Conservation (phyloP, 2,888 invertebrate species). For the Pherbina coryleti region DNA sequence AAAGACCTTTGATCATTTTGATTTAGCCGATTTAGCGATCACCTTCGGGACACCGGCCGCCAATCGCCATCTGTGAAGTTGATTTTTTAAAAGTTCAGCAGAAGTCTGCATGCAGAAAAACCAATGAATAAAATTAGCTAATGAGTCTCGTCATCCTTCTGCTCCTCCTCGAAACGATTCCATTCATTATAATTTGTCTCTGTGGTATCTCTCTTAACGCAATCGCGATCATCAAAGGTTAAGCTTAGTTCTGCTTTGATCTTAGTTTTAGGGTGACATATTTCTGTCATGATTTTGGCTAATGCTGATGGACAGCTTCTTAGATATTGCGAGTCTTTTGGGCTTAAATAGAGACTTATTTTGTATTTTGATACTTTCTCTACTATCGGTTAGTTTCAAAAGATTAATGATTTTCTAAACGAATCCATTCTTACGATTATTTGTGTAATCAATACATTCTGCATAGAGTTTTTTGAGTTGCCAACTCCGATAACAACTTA, state of each 20-base stretch:
- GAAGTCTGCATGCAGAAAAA: conserved; percentile 6
- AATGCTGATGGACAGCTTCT: neutral
- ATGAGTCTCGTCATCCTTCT: neutral
- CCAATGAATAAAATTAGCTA: conserved; percentile 22
- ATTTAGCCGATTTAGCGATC: conserved; percentile 11
- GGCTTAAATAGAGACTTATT: neutral
- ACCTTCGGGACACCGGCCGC: neutral
- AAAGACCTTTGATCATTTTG: conserved; percentile 8
- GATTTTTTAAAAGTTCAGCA: neutral
- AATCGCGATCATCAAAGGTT: neutral
- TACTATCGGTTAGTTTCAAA: neutral
- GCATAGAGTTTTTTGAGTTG: too few species aligned
- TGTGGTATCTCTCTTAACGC: neutral
- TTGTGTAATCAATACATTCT: too few species aligned
- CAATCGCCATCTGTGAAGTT: conserved; percentile 3
- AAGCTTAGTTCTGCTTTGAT: neutral
- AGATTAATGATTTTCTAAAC: too few species aligned
- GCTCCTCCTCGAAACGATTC: neutral
- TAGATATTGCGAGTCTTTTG: neutral
- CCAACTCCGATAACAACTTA: too few species aligned
- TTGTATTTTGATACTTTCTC: conserved; percentile 6
- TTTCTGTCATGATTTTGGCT: neutral
- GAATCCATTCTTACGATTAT: too few species aligned
- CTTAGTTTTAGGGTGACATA: neutral
- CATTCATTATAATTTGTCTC: neutral